Evolutionary conservation across 2,797 vertebrate genomes (phyloP), one percentile per base, ranked within the genome.

Genomic region (Sebastes diploproa): DNA sequence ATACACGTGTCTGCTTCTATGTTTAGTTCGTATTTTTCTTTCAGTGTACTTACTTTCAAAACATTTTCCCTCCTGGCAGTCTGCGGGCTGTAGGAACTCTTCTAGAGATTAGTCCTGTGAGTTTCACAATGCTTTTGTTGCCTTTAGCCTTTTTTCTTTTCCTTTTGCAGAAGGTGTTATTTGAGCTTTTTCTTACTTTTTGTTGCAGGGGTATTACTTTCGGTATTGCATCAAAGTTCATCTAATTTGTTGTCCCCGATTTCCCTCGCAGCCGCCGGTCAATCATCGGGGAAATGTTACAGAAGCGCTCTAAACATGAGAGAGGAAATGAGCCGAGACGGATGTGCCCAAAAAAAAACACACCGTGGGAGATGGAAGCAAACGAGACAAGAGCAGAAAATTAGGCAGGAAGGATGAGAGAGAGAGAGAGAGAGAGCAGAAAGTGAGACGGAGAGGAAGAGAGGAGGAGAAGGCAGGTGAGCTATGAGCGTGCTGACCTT

Each of bases 401-500:
- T 81, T 32, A 32, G 74, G 60, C 25, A 83, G 69, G 82, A 80
- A 84, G 29, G 58, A 84, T 89, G 30, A 32, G 30, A 9, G 32
- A 32, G 79, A 60, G 75, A 50, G 69, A 9, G 32, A 32, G 79
- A 60, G 75, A 50, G 70, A 84, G 73, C 59, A 72, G 77, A 66
- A 22, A 77, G 36, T 3, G 6, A 82, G 71, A 80, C 8, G 11
- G 55, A 58, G 80, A 66, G 68, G 66, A 80, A 80, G 69, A 69
- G 36, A 38, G 12, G 59, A 59, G 20, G 71, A 76, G 77, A 78
- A 77, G 68, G 79, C 72, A 91, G 90, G 89, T 91, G 86, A 94
- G 83, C 85, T 86, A 87, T 68, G 84, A 84, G 69, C 11, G 1
- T 61, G 84, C 73, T 91, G 91, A 91, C 92, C 90, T 89, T 85